Evolutionary conservation across 2,113 vertebrate species (phyloP).

Genomic region (Sorex fumeus): DNA sequence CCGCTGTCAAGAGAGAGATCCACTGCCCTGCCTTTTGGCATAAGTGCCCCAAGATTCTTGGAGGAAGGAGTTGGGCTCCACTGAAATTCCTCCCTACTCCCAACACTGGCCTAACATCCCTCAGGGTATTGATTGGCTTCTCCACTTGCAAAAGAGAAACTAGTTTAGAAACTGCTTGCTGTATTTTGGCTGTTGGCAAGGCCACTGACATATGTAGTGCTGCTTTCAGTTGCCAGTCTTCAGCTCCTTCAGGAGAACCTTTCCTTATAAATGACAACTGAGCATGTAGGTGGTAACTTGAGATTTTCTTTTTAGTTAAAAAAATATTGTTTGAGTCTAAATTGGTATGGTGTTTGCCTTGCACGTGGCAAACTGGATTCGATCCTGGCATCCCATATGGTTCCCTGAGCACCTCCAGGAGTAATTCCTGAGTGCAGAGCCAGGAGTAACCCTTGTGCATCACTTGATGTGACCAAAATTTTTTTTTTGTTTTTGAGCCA

Average conservation of each 20-base stretch:
- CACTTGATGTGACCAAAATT: no score
- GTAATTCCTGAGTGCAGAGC: no score
- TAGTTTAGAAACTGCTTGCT: background rate
- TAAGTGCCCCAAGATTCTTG: rapidly evolving
- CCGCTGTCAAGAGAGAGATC: background rate
- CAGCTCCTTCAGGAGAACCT: background rate
- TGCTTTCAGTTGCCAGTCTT: background rate
- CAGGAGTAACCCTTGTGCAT: no score
- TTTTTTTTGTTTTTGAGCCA: no score
- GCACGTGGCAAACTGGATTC: no score
- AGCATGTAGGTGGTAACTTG: background rate
- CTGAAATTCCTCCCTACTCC: background rate
- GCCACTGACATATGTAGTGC: background rate
- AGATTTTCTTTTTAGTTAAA: no score
- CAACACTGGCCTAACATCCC: background rate
- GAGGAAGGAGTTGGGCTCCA: background rate
- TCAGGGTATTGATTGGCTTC: background rate
- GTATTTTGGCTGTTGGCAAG: background rate
- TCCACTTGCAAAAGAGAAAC: background rate
- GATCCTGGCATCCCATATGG: no score
- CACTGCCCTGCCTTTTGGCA: background rate
- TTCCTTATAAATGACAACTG: background rate
- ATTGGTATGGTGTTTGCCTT: no score
- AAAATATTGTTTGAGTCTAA: no score
- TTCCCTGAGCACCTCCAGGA: no score